Base-by-base conservation (phyloP, 2,888 invertebrate genomes). In the Taphrorychus bicolor region DNA sequence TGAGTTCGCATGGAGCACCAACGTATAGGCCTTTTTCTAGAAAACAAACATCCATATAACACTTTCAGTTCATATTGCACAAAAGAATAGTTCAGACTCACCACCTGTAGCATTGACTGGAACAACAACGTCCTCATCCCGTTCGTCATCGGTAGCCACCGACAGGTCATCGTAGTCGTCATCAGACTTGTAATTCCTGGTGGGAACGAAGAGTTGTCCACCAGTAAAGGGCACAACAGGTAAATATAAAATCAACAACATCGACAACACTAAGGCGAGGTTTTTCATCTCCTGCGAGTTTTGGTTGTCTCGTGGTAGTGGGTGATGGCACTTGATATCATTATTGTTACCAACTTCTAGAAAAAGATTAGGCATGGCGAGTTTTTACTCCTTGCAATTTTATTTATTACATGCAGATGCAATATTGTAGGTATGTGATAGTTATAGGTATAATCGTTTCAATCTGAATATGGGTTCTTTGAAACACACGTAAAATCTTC, bases 1-100 rank as follows among this genome's bases (percentile, higher is more conserved):
- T 85, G 78, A 85, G 84, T 76, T 91, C 91, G 83, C 94, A 94
- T 58, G 90, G 88, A 49, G 92, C 91, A 64, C 94, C 94, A 82
- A 94, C 85, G 82, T 89, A 91, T 83, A 87, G 87, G 75, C 93
- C 93, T 82, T 88, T 89, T 76, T 89, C 92, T 92, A 70, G 24
- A 62, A 59, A 54, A 45, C 23, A 18, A 16, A 21, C 40, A 57
- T 4, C 17, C 57, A 41, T 41, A 5, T 24, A 24, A n/a, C n/a
- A n/a, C n/a, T n/a, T n/a, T n/a, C n/a, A n/a, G n/a, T n/a, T n/a
- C n/a, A n/a, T 19, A 52, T 7, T 16, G 45, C 45, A 14, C 1
- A 11, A 45, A 11, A 56, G 14, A 5, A 16, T 56, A 52, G 1
- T 3, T 11, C n/a, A n/a, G n/a, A 21, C 62, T 52, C 42, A 70